These are phyloP conservation scores for Sakesphorus luctuosus DNA, from an alignment of 2,113 vertebrate species.

Conservation along the genomic window DNA sequence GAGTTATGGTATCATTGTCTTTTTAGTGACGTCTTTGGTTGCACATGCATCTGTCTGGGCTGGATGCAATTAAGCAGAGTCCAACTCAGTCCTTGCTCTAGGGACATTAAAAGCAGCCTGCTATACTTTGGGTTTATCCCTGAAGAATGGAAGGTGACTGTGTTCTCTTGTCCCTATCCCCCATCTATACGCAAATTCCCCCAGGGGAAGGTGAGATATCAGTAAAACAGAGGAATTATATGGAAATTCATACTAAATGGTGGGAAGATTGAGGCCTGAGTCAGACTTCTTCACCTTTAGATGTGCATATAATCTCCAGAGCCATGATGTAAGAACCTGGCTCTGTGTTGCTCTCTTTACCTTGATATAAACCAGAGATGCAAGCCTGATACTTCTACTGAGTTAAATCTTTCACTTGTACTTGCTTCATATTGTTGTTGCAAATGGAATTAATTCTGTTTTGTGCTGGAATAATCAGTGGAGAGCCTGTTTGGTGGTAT, in stretches of 20 bases:
- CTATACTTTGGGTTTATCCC: background rate
- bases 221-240: background rate
- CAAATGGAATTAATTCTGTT: background rate
- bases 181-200: background rate
- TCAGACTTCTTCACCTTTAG: background rate
- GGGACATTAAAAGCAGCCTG: background rate
- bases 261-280: background rate
- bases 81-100: background rate
- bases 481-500: background rate
- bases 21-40: background rate
- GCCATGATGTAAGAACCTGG: background rate
- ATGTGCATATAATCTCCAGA: background rate
- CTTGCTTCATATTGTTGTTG: background rate
- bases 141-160: background rate
- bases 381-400: background rate
- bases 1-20: background rate
- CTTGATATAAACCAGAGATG: background rate
- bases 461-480: background rate
- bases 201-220: background rate
- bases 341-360: background rate
- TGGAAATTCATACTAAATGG: background rate
- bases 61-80: background rate
- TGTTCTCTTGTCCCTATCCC: background rate
- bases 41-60: background rate
- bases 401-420: background rate